Conservation (phyloP, 2,113 vertebrate genomes). For the Myanophis thanlyinensis region DNA sequence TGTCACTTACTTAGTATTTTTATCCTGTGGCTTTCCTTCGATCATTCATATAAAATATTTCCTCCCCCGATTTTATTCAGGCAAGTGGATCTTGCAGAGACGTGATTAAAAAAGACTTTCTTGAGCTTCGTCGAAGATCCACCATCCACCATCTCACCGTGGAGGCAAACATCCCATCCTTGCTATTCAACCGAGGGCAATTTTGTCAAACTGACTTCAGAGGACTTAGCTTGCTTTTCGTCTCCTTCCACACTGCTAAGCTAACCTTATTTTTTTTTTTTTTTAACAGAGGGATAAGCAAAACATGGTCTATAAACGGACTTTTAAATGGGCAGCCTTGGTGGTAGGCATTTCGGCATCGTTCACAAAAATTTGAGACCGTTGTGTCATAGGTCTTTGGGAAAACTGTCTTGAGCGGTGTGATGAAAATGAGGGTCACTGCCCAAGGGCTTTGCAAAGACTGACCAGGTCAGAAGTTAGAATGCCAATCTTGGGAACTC, state of each 20-base stretch:
- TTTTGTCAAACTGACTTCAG: background rate
- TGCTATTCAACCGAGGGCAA: background rate
- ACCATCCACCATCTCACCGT: background rate
- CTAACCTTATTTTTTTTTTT: background rate
- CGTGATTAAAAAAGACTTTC: background rate
- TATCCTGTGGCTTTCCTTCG: background rate
- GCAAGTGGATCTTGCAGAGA: background rate
- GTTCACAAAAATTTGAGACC: background rate
- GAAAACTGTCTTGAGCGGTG: background rate
- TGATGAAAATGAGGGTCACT: background rate
- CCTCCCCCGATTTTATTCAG: no score
- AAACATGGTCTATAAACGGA: background rate
- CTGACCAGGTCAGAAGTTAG: background rate
- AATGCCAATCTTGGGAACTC: background rate
- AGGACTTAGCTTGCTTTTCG: background rate
- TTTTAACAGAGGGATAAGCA: background rate
- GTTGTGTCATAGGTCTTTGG: background rate
- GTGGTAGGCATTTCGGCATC: background rate
- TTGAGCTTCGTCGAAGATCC: background rate
- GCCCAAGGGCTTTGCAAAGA: conserved; percentile 7
- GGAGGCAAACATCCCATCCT: background rate
- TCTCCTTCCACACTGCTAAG: background rate
- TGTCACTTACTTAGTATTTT: background rate
- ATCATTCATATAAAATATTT: background rate
- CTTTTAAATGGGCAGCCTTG: background rate